Evolutionary conservation across 2,113 vertebrate species (phyloP), one percentile per base, ranked within the genome.

Genomic region (Poeciliopsis turrubarensis): DNA sequence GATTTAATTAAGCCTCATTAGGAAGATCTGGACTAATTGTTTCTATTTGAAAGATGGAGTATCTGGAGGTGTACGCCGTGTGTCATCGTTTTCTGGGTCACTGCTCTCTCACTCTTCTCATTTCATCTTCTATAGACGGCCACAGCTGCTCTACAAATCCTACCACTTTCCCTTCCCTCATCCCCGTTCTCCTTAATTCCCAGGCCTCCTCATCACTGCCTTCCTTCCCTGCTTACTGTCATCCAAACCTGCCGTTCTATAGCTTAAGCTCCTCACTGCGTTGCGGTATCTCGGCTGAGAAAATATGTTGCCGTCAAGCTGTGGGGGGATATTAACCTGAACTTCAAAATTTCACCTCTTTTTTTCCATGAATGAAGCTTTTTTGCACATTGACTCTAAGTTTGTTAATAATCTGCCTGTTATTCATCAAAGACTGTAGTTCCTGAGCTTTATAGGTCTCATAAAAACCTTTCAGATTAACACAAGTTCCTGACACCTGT

Each of bases 11-110:
- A 86, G 83, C 91, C 89, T 91, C 90, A 92, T 94, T 94, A 93
- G 78, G 86, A 76, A 87, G 89, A 95, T 95, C 93, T 95, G 92
- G 94, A 94, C 94, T 95, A 95, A 95, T 95, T 95, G 94, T 92
- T 95, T 94, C 94, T 95, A 95, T 95, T 95, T 95, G 92, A 94
- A 93, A 87, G 87, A 81, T 80, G 83, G 77, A 77, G 87, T 84
- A 85, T 92, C 90, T 88, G 77, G 86, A 92, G 92, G 92, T 93
- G 89, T 82, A 75, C 47, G 65, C 71, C 5, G 87, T 78, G 75
- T 89, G 85, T 85, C 85, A 75, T 75, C 77, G 67, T 78, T 93
- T 94, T 95, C 93, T 95, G 92, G 93, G 94, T 92, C 94, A 95
- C 47, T 72, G 86, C 90, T 89, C 89, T 85, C 81, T 79, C 82